These are phyloP conservation scores for roundworm (Caenorhabditis elegans) DNA, from an alignment of 1,140 invertebrate species.

Conservation along the genomic window WBcel235 BX284605.5:18927501-18928000, in stretches of 20 bases:
- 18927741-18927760: conserved; percentile 43
- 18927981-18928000: conserved; percentile 41
- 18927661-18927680: too few species aligned
- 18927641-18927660: too few species aligned
- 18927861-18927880: conserved; percentile 25
- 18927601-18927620: too few species aligned
- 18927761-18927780: conserved; percentile 39
- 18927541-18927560: too few species aligned
- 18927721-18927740: too few species aligned
- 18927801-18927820: conserved; percentile 44
- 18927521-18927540: too few species aligned
- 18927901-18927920: conserved; percentile 41
- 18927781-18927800: conserved; percentile 27
- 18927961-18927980: conserved; percentile 44
- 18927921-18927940: conserved; percentile 47
- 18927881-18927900: conserved; percentile 48
- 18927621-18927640: too few species aligned
- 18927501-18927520: too few species aligned
- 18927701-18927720: too few species aligned
- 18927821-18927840: conserved; percentile 48
- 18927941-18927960: conserved; percentile 19
- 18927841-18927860: conserved; percentile 50
- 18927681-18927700: too few species aligned
- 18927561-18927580: too few species aligned
- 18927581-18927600: too few species aligned